phyloP scores from a whole-genome alignment of 2,888 invertebrate species.

The Temnothorax unifasciatus region DNA sequence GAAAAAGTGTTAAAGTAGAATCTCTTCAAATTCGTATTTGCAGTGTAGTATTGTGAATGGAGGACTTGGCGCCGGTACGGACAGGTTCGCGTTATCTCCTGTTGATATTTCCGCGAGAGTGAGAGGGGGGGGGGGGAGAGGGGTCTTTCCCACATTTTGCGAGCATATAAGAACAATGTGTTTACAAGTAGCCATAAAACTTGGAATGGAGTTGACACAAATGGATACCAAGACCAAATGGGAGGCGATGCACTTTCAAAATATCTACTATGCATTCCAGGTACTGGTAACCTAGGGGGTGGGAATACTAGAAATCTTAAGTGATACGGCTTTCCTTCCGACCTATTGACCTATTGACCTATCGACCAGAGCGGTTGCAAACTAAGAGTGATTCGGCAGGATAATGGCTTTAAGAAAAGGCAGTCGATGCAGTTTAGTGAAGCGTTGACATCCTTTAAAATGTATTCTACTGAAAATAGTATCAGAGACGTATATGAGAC shows the following conservation, averaged over 20 bases:
- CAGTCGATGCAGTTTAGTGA: constrained; percentile 57
- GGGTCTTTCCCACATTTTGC: constrained; percentile 37
- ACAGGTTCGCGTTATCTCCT: constrained; percentile 30
- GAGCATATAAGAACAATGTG: constrained; percentile 47
- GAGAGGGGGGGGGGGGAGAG: constrained; percentile 2
- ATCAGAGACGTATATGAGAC: neutral
- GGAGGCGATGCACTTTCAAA: constrained; percentile 62
- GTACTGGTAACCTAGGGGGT: constrained; percentile 65
- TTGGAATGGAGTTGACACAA: constrained; percentile 59
- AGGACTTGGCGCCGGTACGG: constrained; percentile 52
- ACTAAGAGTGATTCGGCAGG: constrained; percentile 63
- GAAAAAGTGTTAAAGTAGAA: constrained; percentile 84
- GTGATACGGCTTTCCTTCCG: constrained; percentile 34
- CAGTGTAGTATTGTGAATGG: constrained; percentile 61
- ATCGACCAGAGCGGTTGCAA: constrained; percentile 64
- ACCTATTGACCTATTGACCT: constrained; percentile 60
- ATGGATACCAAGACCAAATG: constrained; percentile 55
- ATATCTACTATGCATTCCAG: constrained; percentile 74
- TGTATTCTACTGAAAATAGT: constrained; percentile 45
- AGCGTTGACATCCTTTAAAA: constrained; percentile 46
- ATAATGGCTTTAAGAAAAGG: constrained; percentile 52
- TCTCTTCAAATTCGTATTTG: constrained; percentile 73
- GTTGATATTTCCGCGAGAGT: constrained; percentile 40
- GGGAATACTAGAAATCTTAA: constrained; percentile 63
- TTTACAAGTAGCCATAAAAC: constrained; percentile 56